These are phyloP conservation scores for Carapus acus DNA, from an alignment of 2,797 vertebrate species.

Conservation along the genomic window DNA sequence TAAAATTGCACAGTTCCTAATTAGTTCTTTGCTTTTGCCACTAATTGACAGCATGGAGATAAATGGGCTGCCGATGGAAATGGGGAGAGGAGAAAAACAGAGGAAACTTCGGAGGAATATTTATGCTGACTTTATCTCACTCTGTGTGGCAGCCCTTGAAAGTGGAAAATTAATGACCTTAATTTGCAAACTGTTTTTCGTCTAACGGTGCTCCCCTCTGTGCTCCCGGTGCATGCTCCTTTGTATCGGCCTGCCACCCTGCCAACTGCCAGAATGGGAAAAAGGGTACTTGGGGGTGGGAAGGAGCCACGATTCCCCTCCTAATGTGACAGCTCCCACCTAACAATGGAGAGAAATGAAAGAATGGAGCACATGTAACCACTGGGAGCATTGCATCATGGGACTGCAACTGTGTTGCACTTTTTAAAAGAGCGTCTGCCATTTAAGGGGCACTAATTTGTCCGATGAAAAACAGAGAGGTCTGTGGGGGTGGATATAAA, in stretches of 20 bases:
- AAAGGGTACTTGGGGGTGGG: slow-evolving; percentile 84
- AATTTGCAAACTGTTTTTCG: slow-evolving; percentile 99
- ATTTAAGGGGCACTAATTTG: slow-evolving; percentile 75
- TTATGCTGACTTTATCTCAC: slow-evolving; percentile 99
- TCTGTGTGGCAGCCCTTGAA: slow-evolving; percentile 99
- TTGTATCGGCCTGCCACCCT: slow-evolving; percentile 92
- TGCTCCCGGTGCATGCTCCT: slow-evolving; percentile 84
- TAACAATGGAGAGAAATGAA: slow-evolving; percentile 96
- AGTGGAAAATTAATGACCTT: slow-evolving; percentile 99
- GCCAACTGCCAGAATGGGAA: slow-evolving; percentile 90
- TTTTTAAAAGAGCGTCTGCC: slow-evolving; percentile 71
- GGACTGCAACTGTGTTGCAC: slow-evolving; percentile 81
- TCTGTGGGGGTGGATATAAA: slow-evolving; percentile 68
- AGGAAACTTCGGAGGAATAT: slow-evolving; percentile 99
- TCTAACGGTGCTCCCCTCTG: slow-evolving; percentile 91
- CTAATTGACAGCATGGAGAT: slow-evolving; percentile 99
- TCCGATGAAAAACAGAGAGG: slow-evolving; percentile 67
- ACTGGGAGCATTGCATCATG: slow-evolving; percentile 94
- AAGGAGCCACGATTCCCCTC: slow-evolving; percentile 87
- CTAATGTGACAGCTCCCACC: slow-evolving; percentile 97
- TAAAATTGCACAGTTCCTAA: slow-evolving; percentile 99
- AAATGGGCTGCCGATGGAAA: slow-evolving; percentile 99
- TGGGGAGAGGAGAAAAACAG: slow-evolving; percentile 84
- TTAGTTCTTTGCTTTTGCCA: slow-evolving; percentile 99
- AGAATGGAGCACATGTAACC: slow-evolving; percentile 98